Evolutionary conservation across 2,113 vertebrate species (phyloP), one percentile per base, ranked within the genome.

Genomic region (Phoenicopterus ruber): DNA sequence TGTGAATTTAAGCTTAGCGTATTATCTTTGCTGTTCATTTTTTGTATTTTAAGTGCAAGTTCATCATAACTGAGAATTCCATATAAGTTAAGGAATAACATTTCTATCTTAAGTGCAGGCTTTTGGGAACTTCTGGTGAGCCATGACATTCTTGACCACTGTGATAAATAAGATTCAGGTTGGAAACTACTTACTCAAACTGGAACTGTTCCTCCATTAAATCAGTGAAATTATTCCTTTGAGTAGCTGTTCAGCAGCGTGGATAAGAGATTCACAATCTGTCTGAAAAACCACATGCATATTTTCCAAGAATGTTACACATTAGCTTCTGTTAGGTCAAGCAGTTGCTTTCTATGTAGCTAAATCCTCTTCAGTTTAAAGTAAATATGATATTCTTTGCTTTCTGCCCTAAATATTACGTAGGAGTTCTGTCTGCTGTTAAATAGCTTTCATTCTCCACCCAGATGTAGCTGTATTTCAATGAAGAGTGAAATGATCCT

Each of bases 211-310:
- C 69, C 81, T 92, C 71, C 47, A 85, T 77, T 95, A 93, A 95
- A 95, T 95, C 87, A 86, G 85, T 49, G 49, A 42, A 93, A 93
- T 82, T 69, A 90, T 21, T 96, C 94, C 86, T 96, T 58, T 69
- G 91, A 94, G 95, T 96, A 73, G 83, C 54, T 91, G 77, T 76
- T 82, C 81, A 77, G 74, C 44, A 86, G 57, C 8, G 36, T 79
- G 96, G 95, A 40, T 89, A 94, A 94, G 83, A 94, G 57, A 94
- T 93, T 94, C 93, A 69, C 76, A 91, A 44, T 69, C 92, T 95
- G 55, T 40, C 86, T 91, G 86, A 52, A 92, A 96, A 93, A 92
- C 57, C 94, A 92, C 81, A 52, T 67, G 77, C 78, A 26, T 74
- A 4, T 94, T 95, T 96, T 96, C 88, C 85, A 36, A 34, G 46